phyloP scores from a whole-genome alignment of 2,113 vertebrate species.

The Nymphicus hollandicus region DNA sequence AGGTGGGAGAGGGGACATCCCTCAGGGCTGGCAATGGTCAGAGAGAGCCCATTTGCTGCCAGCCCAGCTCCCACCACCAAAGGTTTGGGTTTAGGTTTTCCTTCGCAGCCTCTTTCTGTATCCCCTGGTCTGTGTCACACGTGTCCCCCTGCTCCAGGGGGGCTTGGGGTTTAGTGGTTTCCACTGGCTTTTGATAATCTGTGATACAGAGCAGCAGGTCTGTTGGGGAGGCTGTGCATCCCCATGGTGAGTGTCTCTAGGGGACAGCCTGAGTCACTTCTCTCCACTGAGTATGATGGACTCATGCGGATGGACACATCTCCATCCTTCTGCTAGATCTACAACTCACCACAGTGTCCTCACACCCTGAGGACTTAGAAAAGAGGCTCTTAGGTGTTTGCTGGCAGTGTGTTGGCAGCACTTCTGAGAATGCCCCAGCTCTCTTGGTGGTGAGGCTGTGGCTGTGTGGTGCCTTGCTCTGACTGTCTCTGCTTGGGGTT shows the following conservation, averaged over 20 bases:
- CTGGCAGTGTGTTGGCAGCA: not conserved
- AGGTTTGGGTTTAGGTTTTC: not conserved
- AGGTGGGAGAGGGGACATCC: not conserved
- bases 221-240: not conserved
- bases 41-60: not conserved
- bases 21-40: not conserved
- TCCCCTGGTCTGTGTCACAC: fast-evolving
- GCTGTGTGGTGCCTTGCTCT: not conserved
- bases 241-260: not conserved
- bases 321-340: not conserved
- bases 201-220: not conserved
- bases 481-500: not conserved
- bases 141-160: not conserved
- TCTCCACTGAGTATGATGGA: not conserved
- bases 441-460: not conserved
- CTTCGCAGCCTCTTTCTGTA: not conserved
- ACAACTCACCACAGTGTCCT: not conserved
- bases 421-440: not conserved
- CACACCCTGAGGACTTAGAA: not conserved
- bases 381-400: not conserved
- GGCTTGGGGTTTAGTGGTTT: not conserved
- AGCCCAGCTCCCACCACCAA: not conserved
- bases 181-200: fast-evolving
- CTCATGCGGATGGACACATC: not conserved
- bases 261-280: not conserved